Evolutionary conservation across 2,797 vertebrate genomes (phyloP), one percentile per base, ranked within the genome.

Genomic region (Liparis tanakae): DNA sequence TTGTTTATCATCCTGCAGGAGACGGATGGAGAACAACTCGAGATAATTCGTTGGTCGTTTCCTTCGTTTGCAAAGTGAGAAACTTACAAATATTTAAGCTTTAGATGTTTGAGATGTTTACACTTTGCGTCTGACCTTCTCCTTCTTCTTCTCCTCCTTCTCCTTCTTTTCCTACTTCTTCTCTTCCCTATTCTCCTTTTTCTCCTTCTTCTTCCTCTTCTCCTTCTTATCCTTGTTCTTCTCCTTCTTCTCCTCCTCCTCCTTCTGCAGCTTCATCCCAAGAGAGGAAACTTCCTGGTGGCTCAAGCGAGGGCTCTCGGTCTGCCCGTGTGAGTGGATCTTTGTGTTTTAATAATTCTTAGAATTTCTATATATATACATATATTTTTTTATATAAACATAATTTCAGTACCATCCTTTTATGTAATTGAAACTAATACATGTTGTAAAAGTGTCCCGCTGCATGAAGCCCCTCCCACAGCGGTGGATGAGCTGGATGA

Each of bases 261-360:
- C 64, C 50, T 56, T 44, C 15, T 1, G 44, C 92, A 99, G 98
- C 93, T 99, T 82, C 96, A 97, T 60, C 79, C 96, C 0, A 97
- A 93, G 91, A 98, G 96, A 75, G 98, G 98, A 15, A 96, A 93
- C 62, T 98, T 99, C 89, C 71, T 98, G 9, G 97, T 96, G 1
- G 30, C 89, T 12, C 94, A 96, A 85, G 98, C 97, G 0, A 96
- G 91, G 72, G 95, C 95, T 67, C 88, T 98, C 30, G 98, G 97
- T 1, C 91, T 99, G 37, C 98, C 97, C 0, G 93, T 99, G 98
- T 99, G 87, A 96, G 97, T 96, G n/a, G 18, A n/a, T 50, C 48
- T 48, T 18, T 46, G 25, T 30, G 25, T 30, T 30, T 4, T 30
- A 30, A 30, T 30, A 30, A 30, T 30, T 30, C 25, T 30, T 30